These are phyloP conservation scores for Drepana arcuata DNA, from an alignment of 1,140 invertebrate species.

Conservation along the genomic window DNA sequence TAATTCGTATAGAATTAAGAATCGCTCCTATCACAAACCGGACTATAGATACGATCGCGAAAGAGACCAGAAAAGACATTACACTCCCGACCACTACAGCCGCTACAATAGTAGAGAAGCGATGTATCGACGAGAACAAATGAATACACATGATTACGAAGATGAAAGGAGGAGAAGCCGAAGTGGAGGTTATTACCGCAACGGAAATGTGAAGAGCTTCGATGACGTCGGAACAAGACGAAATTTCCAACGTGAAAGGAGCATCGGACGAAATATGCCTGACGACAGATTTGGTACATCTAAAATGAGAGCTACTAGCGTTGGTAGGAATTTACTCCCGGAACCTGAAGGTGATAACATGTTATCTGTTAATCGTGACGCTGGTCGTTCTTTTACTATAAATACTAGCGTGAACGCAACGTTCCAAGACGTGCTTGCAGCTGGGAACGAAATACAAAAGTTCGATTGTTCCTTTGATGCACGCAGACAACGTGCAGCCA, in stretches of 20 bases:
- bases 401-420: constrained; percentile 44
- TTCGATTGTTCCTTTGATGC: constrained; percentile 24
- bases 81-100: constrained; percentile 16
- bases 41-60: constrained; percentile 17
- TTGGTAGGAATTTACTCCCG: constrained; percentile 6
- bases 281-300: constrained; percentile 2
- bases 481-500: constrained; percentile 41
- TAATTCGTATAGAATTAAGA: constrained; percentile 14
- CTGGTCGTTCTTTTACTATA: constrained; percentile 38
- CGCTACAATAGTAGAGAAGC: neutral
- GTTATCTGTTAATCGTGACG: constrained; percentile 26
- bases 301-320: constrained; percentile 7
- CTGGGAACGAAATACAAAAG: constrained; percentile 7
- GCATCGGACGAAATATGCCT: constrained; percentile 9
- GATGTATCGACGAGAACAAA: too few relatives aligned
- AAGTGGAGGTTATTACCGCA: too few relatives aligned
- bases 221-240: neutral
- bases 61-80: constrained; percentile 26
- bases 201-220: too few relatives aligned
- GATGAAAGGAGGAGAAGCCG: too few relatives aligned
- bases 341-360: constrained; percentile 19
- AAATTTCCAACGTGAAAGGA: constrained; percentile 19
- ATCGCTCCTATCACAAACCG: constrained; percentile 8
- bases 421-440: constrained; percentile 30
- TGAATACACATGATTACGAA: too few relatives aligned